Conservation (phyloP, 2,113 vertebrate species). For the Struthio camelus region DNA sequence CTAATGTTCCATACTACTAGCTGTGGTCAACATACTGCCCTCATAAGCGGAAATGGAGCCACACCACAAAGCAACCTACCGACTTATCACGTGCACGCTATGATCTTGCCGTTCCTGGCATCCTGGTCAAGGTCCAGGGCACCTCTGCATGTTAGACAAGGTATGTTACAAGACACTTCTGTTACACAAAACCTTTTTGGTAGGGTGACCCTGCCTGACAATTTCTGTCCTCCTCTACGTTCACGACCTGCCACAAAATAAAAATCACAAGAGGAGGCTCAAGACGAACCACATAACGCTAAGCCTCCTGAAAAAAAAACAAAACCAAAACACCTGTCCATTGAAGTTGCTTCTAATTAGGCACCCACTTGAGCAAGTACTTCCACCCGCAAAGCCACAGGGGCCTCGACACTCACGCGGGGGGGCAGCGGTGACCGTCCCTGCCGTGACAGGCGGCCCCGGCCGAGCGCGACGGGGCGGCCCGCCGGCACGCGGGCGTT, state of each 20-base stretch:
- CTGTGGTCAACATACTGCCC: not conserved
- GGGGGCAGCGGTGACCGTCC: no score
- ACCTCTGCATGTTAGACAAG: fast-evolving
- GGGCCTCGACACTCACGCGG: no score
- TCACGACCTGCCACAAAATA: not conserved
- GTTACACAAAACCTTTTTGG: fast-evolving
- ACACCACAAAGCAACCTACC: not conserved
- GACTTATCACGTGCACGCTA: fast-evolving
- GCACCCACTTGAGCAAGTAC: fast-evolving
- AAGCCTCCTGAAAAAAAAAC: not conserved
- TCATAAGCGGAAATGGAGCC: fast-evolving
- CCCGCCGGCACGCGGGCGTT: no score
- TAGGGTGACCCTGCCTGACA: fast-evolving
- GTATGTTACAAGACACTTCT: fast-evolving
- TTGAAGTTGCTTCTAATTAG: fast-evolving
- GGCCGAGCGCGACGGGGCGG: no score
- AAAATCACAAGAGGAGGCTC: fast-evolving
- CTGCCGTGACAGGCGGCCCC: no score
- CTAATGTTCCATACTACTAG: fast-evolving
- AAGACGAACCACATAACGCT: not conserved
- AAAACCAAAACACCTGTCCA: not conserved
- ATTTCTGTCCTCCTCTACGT: not conserved
- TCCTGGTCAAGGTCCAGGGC: fast-evolving
- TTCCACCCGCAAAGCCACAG: no score
- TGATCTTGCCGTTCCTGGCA: fast-evolving